Evolutionary conservation across 2,797 vertebrate genomes (phyloP).

Genomic region (Molossus alvarezi): DNA sequence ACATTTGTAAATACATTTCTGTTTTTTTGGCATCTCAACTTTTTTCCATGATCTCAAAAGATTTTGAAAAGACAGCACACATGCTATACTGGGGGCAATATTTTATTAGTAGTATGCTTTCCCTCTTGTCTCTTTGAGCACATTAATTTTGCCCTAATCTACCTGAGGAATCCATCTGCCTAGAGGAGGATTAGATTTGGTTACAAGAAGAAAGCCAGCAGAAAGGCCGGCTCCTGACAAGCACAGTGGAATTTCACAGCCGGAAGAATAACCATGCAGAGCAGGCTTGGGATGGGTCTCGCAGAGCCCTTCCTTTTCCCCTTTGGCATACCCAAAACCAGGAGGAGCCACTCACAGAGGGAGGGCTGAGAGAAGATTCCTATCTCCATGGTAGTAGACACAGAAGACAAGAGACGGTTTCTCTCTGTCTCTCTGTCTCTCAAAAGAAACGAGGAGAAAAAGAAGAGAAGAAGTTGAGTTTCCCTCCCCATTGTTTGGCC

Average conservation of each 20-base stretch:
- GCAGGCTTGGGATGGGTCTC: conserved; percentile 13
- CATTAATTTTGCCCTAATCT: conserved; percentile 34
- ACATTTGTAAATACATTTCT: conserved; percentile 42
- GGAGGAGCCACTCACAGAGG: not conserved
- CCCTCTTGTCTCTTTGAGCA: conserved; percentile 40
- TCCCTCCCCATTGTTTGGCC: not conserved
- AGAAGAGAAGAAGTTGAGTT: not conserved
- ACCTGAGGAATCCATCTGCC: conserved; percentile 32
- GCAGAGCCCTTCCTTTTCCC: not conserved
- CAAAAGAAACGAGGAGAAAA: not conserved
- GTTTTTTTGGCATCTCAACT: conserved; percentile 15
- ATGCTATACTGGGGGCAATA: not conserved
- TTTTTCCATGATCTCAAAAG: conserved; percentile 44
- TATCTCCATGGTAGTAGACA: not conserved
- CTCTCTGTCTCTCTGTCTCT: not conserved
- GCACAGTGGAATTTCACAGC: not conserved
- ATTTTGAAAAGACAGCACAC: not conserved
- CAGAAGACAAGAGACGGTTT: not conserved
- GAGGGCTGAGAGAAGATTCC: not conserved
- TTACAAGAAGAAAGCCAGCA: conserved; percentile 47
- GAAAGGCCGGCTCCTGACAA: not conserved
- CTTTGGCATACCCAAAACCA: not conserved
- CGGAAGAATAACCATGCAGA: not conserved
- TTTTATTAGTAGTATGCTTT: conserved; percentile 20
- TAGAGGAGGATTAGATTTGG: conserved; percentile 60